Evolutionary conservation across 2,888 invertebrate species (phyloP).

Genomic region (Pedicia rivosa): DNA sequence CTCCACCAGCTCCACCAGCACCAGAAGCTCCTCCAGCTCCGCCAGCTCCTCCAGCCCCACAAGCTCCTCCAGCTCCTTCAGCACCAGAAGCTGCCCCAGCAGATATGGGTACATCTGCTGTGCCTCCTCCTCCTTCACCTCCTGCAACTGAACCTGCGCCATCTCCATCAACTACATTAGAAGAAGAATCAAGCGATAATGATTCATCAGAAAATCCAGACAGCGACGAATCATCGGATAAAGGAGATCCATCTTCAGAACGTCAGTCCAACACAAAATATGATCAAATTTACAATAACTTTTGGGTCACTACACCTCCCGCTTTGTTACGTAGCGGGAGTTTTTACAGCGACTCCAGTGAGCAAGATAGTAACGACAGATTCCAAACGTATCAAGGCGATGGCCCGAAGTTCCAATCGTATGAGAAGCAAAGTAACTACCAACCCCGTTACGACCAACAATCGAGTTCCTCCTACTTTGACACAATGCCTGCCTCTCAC

Average conservation of each 20-base stretch:
- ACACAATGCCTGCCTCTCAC: neutral
- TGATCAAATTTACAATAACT: too few relatives aligned
- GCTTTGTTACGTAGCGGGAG: neutral
- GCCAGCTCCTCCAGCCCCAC: neutral
- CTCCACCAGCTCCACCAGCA: neutral
- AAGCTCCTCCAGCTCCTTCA: neutral
- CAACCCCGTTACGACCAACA: neutral
- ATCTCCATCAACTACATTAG: neutral
- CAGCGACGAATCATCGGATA: too few relatives aligned
- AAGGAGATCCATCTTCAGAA: too few relatives aligned
- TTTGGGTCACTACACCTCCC: too few relatives aligned
- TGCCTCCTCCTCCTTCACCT: neutral
- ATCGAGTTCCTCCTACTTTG: neutral
- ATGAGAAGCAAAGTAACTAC: neutral
- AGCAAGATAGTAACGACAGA: neutral
- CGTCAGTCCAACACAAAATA: too few relatives aligned
- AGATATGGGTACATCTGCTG: neutral
- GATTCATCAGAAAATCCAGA: too few relatives aligned
- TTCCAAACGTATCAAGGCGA: neutral
- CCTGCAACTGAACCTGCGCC: neutral
- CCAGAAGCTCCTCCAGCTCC: neutral
- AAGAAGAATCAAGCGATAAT: too few relatives aligned
- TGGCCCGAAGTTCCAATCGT: neutral
- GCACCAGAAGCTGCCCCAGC: neutral
- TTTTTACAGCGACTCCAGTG: neutral